Evolutionary conservation across 2,113 vertebrate species (phyloP).

Genomic region (Psittacara wagleri): DNA sequence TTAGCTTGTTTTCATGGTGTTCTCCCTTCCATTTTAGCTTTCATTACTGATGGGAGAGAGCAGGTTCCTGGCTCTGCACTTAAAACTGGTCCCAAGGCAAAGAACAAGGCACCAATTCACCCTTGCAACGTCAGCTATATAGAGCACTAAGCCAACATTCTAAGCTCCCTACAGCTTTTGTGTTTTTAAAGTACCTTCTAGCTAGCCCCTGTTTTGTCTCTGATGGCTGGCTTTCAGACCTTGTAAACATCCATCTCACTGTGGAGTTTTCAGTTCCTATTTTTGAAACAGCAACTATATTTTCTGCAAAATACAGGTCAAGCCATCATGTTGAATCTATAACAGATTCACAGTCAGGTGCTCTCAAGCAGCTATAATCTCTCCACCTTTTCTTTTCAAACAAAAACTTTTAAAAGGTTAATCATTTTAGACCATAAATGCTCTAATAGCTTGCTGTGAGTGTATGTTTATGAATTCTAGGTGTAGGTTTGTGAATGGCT

Average conservation of each 20-base stretch:
- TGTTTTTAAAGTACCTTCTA: neutral
- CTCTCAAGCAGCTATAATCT: neutral
- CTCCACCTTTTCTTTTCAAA: neutral
- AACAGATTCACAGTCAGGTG: neutral
- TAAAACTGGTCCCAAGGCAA: neutral
- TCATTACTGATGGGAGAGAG: neutral
- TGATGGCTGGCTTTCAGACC: constrained; percentile 16
- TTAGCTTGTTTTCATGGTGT: constrained; percentile 46
- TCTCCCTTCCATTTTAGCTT: neutral
- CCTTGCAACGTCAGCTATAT: constrained; percentile 7
- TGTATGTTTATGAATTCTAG: neutral
- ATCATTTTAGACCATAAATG: neutral
- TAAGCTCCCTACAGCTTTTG: constrained; percentile 43
- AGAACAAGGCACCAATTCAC: neutral
- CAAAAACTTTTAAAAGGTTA: neutral
- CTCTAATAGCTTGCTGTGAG: neutral
- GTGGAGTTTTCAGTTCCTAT: neutral
- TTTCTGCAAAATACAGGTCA: constrained; percentile 28
- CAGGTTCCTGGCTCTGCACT: neutral
- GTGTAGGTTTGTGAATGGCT: neutral
- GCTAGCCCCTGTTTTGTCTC: neutral
- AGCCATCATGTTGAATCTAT: neutral
- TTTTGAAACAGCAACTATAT: neutral
- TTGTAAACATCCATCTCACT: constrained; percentile 4
- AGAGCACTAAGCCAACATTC: neutral